These are phyloP conservation scores for Patagioenas fasciata DNA, from an alignment of 2,113 vertebrate species.

Conservation along the genomic window DNA sequence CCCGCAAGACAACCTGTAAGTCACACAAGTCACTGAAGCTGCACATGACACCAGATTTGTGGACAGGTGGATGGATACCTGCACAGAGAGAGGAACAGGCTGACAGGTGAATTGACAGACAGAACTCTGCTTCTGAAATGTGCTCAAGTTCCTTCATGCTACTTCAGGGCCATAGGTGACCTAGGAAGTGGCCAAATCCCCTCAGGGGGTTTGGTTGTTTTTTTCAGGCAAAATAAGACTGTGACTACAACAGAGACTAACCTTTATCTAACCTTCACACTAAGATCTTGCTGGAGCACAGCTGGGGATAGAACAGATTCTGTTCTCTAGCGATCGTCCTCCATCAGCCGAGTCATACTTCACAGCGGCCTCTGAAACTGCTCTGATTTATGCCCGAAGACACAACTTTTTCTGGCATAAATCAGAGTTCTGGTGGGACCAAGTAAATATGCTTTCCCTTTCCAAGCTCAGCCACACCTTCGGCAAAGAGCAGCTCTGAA, in stretches of 20 bases:
- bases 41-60: background rate
- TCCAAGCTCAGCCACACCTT: background rate
- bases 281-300: background rate
- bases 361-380: background rate
- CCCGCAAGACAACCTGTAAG: background rate
- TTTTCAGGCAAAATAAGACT: background rate
- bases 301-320: background rate
- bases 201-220: background rate
- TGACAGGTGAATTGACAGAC: background rate
- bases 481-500: background rate
- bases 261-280: background rate
- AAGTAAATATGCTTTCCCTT: background rate
- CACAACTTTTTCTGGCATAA: background rate
- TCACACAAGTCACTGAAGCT: background rate
- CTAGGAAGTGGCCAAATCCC: background rate
- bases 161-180: background rate
- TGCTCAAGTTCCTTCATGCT: background rate
- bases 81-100: background rate
- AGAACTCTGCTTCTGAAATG: background rate
- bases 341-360: background rate
- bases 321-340: background rate
- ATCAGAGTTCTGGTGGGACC: background rate
- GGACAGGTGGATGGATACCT: background rate
- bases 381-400: background rate
- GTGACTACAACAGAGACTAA: background rate